Conservation (phyloP, 1,140 invertebrate genomes). For the Eulimnadia texana region DNA sequence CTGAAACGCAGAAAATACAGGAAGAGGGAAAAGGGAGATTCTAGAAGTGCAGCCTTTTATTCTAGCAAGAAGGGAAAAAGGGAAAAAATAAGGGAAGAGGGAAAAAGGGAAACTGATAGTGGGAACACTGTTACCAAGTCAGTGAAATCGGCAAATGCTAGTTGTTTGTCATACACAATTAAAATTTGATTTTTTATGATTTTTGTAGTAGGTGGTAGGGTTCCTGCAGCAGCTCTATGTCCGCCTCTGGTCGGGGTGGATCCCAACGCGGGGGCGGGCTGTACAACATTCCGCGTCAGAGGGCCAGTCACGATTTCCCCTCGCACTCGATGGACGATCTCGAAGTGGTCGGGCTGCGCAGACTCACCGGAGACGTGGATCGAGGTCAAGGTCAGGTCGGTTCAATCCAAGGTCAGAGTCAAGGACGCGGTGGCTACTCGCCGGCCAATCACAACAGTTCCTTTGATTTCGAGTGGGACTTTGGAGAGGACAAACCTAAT, state of each 20-base stretch:
- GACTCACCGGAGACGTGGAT: constrained; percentile 3
- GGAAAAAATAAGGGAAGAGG: too few species aligned
- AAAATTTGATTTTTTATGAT: too few species aligned
- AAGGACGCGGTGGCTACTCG: too few species aligned
- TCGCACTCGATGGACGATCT: constrained; percentile 25
- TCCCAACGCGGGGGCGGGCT: constrained; percentile 22
- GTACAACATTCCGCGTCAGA: constrained; percentile 30
- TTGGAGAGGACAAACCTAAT: constrained; percentile 5
- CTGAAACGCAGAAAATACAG: too few species aligned
- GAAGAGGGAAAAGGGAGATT: too few species aligned
- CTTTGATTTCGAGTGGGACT: constrained; percentile 15
- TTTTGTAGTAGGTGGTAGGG: not conserved
- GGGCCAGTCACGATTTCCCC: constrained; percentile 28
- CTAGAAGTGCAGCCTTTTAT: too few species aligned
- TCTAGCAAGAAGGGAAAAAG: too few species aligned
- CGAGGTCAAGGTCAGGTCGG: not conserved
- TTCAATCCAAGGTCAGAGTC: not conserved
- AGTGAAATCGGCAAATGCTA: too few species aligned
- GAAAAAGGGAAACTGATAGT: too few species aligned
- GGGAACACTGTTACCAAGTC: too few species aligned
- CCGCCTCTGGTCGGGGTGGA: constrained; percentile 17
- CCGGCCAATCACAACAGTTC: constrained; percentile 2
- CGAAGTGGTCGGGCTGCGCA: constrained; percentile 16
- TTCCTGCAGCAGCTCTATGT: not conserved
- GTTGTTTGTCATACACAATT: too few species aligned